Percentiles rank a stretch among this genome's conserved stretches.
Evolutionary conservation across 2,797 vertebrate genomes (phyloP).

Genomic region (Acropternis orthonyx): DNA sequence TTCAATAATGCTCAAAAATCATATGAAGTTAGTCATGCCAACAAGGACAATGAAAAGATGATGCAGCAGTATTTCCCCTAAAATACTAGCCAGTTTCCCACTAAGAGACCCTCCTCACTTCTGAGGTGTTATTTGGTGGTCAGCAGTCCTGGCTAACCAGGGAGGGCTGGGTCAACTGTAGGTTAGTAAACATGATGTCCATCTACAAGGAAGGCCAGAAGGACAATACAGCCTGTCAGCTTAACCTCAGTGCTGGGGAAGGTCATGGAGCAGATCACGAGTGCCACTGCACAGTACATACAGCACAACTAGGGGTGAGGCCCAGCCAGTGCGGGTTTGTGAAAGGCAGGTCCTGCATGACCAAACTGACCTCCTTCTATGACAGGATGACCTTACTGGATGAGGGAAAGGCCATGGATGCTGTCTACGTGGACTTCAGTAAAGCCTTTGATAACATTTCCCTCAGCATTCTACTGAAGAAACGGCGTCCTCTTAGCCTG

Average conservation of each 20-base stretch:
- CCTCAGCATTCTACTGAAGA: background rate
- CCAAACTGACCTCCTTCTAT: background rate
- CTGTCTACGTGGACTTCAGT: background rate
- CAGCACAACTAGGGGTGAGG: background rate
- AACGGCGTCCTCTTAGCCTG: background rate
- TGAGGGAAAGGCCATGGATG: too few relatives aligned
- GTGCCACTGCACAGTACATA: background rate
- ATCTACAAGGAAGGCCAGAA: background rate
- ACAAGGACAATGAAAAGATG: background rate
- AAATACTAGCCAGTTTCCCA: background rate
- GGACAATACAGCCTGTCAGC: background rate
- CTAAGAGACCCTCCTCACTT: background rate
- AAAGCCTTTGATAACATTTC: background rate
- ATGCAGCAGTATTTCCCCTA: background rate
- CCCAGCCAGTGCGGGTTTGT: background rate
- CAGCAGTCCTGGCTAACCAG: background rate
- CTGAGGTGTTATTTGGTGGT: background rate
- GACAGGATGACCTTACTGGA: background rate
- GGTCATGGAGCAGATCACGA: background rate
- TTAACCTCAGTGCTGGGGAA: background rate
- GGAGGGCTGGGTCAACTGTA: rapidly evolving
- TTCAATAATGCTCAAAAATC: background rate
- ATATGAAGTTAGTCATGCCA: background rate
- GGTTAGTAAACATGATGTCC: background rate
- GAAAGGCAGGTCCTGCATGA: background rate